Evolutionary conservation across 2,797 vertebrate species (phyloP).

Genomic region (Luscinia luscinia): DNA sequence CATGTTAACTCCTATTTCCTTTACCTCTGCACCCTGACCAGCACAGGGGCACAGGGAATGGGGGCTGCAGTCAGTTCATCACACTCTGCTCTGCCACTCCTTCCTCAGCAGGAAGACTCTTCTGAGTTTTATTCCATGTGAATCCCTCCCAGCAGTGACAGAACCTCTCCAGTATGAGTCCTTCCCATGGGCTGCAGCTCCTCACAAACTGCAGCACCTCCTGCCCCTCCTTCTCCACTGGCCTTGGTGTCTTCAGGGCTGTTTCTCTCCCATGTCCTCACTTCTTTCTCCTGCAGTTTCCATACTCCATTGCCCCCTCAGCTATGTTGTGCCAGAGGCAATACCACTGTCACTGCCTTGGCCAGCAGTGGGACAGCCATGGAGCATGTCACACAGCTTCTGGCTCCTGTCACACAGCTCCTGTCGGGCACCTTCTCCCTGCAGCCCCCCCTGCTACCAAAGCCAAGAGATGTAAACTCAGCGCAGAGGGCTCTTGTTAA

Average conservation of each 20-base stretch:
- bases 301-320: neutral
- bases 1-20: neutral
- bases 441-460: neutral
- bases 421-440: neutral
- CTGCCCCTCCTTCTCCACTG: neutral
- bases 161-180: neutral
- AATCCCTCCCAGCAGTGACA: neutral
- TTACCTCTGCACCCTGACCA: neutral
- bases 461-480: accelerated
- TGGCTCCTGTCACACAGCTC: neutral
- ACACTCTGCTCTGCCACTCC: neutral
- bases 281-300: neutral
- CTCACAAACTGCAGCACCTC: neutral
- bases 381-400: neutral
- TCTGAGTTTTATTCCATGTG: neutral
- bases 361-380: accelerated
- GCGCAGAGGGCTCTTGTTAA: neutral
- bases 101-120: neutral
- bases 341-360: accelerated
- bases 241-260: neutral
- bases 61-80: neutral
- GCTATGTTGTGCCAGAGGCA: neutral
- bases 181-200: neutral
- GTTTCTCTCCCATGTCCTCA: neutral
- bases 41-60: neutral